Evolutionary conservation across 2,888 invertebrate genomes (phyloP).

Genomic region (Protodeltote pygarga): DNA sequence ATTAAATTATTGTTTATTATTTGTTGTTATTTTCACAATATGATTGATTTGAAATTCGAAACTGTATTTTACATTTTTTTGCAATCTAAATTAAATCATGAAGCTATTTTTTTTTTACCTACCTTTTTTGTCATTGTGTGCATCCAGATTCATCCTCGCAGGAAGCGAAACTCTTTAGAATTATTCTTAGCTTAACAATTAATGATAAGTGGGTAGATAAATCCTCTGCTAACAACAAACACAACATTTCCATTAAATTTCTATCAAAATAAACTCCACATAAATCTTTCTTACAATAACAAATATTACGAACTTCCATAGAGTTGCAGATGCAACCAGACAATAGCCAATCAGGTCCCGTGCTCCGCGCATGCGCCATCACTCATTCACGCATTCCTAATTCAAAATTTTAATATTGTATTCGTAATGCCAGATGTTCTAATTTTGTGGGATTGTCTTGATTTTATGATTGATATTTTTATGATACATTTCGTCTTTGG

Average conservation of each 20-base stretch:
- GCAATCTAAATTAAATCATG: too few species aligned
- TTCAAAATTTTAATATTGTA: conserved; percentile 52
- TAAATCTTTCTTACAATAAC: conserved; percentile 36
- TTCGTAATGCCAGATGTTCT: conserved; percentile 40
- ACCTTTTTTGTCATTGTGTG: too few species aligned
- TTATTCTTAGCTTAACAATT: too few species aligned
- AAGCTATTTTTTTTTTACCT: too few species aligned
- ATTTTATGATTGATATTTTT: conserved; percentile 2
- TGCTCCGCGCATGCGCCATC: conserved; percentile 62
- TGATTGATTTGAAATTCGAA: neutral
- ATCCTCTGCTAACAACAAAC: conserved; percentile 4
- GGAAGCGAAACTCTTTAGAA: too few species aligned
- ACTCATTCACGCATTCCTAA: conserved; percentile 67
- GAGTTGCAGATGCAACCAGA: conserved; percentile 62
- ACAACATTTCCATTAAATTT: conserved; percentile 18
- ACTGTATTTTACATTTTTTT: neutral
- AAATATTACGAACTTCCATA: conserved; percentile 29
- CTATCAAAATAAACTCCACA: conserved; percentile 31
- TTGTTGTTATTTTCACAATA: too few species aligned
- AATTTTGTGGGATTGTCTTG: conserved; percentile 16
- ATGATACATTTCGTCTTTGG: neutral
- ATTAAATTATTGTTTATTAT: too few species aligned
- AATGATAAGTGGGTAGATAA: conserved; percentile 6
- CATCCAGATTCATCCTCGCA: too few species aligned
- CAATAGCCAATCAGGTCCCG: conserved; percentile 78